Evolutionary conservation across 1,140 invertebrate species (phyloP), one percentile per base, ranked within the genome.

Genomic region (Reticulitermes speratus): DNA sequence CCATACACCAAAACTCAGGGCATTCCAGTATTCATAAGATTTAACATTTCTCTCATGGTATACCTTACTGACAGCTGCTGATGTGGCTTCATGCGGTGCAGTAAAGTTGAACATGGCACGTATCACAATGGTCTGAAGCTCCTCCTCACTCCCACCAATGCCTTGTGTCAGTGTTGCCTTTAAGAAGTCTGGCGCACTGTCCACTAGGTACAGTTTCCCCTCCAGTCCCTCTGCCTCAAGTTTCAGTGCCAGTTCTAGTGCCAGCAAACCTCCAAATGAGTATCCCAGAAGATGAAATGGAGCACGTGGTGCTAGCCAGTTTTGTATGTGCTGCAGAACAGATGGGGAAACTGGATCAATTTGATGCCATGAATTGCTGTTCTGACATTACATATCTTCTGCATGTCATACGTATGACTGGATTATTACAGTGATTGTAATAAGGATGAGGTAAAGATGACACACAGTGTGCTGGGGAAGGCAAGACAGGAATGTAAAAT

Each of bases 251-350:
- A 95, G 85, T 88, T 94, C 92, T 11, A 95, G 85, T 3, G 92
- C 91, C 14, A 95, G 89, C 25, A 93, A 88, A n/a, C 92, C 90
- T 52, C 95, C 94, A 88, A 92, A 95, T n/a, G 94, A 95, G 90
- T 95, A 95, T 11, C 93, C 94, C 38, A 95, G 90, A 0, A 95
- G 88, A 86, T 91, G 93, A 89, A 93, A 95, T 6, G 92, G 88
- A 1, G 44, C 83, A 6, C 45, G 7, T 30, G 44, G 23, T 9
- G 23, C 16, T 25, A 84, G 16, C 7, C 38, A 7, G n/a, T 9
- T 48, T 0, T 19, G 19, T 23, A 84, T 48, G 44, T 48, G 44
- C 83, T 84, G 44, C 23, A 44, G 19, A 52, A 21, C 48, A 38
- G 38, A 38, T 38, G 38, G 38, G 5, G 5, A 38, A 38, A 38